Conservation (phyloP, 2,113 vertebrate species). For the Hyla sarda region DNA sequence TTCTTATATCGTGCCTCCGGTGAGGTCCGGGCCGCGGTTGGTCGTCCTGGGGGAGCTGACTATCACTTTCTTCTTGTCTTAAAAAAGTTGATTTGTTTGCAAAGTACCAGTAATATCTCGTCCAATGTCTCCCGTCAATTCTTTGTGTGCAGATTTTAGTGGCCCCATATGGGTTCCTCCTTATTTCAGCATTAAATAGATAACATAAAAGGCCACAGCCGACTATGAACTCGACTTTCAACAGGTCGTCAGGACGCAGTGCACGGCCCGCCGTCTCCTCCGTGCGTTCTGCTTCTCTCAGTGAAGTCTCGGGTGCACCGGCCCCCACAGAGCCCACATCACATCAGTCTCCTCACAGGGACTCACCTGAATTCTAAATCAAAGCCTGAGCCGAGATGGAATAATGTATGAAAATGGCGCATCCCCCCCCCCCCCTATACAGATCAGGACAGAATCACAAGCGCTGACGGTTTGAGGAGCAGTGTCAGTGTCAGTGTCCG, state of each 20-base stretch:
- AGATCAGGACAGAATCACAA: slow-evolving; percentile 29
- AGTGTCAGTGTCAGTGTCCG: too few species aligned
- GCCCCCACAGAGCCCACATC: too few species aligned
- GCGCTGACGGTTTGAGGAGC: too few species aligned
- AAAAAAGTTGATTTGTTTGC: not conserved
- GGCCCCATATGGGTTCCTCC: not conserved
- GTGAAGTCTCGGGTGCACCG: slow-evolving; percentile 46
- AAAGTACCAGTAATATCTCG: not conserved
- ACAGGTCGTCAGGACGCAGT: slow-evolving; percentile 32
- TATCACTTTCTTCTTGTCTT: too few species aligned
- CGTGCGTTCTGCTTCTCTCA: not conserved
- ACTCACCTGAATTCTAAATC: slow-evolving; percentile 57
- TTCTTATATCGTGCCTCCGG: too few species aligned
- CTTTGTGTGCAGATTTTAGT: not conserved
- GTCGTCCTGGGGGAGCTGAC: too few species aligned
- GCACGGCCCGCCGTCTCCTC: slow-evolving; percentile 16
- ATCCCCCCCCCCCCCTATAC: not conserved
- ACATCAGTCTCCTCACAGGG: slow-evolving; percentile 22
- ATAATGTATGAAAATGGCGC: slow-evolving; percentile 46
- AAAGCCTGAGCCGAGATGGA: slow-evolving; percentile 33
- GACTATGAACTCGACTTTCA: not conserved
- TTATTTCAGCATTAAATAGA: not conserved
- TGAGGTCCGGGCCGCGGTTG: too few species aligned
- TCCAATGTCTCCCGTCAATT: not conserved
- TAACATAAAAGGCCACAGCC: not conserved